Conservation (phyloP, 1,140 invertebrate genomes). For the Trichonephila clavata region DNA sequence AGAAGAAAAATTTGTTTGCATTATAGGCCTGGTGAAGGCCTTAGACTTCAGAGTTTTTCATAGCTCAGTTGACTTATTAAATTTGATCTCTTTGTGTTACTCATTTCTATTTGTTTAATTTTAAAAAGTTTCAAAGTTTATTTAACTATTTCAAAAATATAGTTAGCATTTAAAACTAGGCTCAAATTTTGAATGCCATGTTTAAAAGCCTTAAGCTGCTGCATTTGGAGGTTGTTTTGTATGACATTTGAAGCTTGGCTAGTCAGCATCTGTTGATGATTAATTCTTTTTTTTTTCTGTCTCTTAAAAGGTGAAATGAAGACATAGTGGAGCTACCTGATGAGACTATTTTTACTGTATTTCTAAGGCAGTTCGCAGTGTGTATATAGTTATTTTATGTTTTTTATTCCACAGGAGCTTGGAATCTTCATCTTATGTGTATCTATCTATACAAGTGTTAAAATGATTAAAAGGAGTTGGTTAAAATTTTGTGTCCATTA, state of each 20-base stretch:
- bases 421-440: background rate
- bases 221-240: background rate
- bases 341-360: background rate
- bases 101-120: conserved; percentile 23
- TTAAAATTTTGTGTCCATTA: background rate
- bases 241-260: conserved; percentile 32
- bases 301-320: conserved; percentile 71
- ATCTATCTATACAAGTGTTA: background rate
- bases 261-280: conserved; percentile 59
- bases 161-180: background rate
- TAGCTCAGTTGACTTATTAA: background rate
- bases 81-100: background rate
- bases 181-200: conserved; percentile 7
- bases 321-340: conserved; percentile 13
- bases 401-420: conserved; percentile 65
- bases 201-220: background rate
- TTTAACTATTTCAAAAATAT: background rate
- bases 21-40: too few species aligned
- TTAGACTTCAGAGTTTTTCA: too few species aligned
- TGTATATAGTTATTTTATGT: conserved; percentile 65
- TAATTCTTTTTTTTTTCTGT: conserved; percentile 57
- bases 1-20: background rate
- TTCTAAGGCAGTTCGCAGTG: conserved; percentile 47
- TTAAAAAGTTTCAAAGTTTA: conserved; percentile 44
- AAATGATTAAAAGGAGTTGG: background rate